Conservation (phyloP, 1,140 invertebrate genomes). For the Metopolophium dirhodum region DNA sequence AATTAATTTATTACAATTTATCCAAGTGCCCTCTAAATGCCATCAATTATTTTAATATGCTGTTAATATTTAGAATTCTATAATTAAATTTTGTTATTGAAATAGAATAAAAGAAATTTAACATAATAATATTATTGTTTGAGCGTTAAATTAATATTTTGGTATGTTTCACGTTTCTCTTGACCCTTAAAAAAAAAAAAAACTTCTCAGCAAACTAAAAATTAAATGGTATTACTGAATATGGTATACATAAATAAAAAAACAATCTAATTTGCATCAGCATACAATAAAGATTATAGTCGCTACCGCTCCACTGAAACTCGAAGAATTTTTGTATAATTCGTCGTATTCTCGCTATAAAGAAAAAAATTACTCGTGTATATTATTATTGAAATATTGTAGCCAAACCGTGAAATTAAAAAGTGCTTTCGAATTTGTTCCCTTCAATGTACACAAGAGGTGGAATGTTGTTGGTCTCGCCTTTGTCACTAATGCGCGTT, state of each 20-base stretch:
- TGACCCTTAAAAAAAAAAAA: background rate
- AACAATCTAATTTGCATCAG: constrained; percentile 15
- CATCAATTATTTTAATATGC: background rate
- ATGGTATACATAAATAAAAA: constrained; percentile 3
- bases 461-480: background rate
- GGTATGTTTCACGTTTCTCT: background rate
- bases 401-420: constrained; percentile 30
- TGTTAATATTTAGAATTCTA: background rate
- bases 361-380: background rate
- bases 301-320: background rate
- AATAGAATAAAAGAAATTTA: background rate
- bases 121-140: background rate
- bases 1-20: background rate
- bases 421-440: background rate
- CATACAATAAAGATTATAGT: constrained; percentile 2
- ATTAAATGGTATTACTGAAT: background rate
- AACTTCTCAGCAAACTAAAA: background rate
- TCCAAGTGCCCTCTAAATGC: background rate
- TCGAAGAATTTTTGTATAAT: background rate
- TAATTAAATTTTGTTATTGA: too few relatives aligned
- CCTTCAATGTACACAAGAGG: background rate
- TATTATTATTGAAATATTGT: constrained; percentile 32
- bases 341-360: background rate
- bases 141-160: background rate
- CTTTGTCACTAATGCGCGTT: constrained; percentile 4